A percentile compares a stretch with the other conserved stretches of the same genome.
These are phyloP conservation scores for Oceanites oceanicus DNA, from an alignment of 2,113 vertebrate species.

Conservation along the genomic window DNA sequence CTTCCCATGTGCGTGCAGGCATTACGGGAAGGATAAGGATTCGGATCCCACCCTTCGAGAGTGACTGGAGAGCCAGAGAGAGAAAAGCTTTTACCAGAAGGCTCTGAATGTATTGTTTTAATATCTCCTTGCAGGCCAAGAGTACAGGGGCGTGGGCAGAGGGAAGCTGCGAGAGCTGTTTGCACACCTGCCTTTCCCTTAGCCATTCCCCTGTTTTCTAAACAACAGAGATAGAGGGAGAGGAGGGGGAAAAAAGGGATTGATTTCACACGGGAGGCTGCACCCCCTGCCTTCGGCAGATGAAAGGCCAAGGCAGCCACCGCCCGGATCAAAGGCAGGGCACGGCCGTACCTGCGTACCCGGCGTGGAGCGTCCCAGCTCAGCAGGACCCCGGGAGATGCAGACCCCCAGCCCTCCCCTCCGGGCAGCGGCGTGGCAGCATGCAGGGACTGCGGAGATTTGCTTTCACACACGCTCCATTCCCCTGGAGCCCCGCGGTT, in stretches of 20 bases:
- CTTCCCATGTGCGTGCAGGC: fast-evolving
- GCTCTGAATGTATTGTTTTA: neutral
- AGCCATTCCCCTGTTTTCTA: neutral
- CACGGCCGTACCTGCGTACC: fast-evolving
- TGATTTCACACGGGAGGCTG: neutral
- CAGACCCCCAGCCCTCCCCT: neutral
- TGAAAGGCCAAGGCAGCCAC: neutral
- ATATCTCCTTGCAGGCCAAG: neutral
- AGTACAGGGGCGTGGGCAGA: neutral
- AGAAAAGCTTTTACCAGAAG: neutral
- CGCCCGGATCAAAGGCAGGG: neutral
- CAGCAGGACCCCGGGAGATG: neutral
- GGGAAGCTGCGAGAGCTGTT: neutral
- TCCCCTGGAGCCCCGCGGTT: neutral
- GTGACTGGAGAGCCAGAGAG: neutral
- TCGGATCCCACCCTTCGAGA: neutral
- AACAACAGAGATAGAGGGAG: neutral
- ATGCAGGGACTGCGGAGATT: neutral
- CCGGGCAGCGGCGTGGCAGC: fast-evolving
- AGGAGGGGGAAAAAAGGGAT: neutral
- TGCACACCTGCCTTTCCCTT: slow-evolving; percentile 24
- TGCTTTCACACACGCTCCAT: fast-evolving
- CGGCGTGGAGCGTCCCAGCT: fast-evolving
- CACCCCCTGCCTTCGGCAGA: neutral
- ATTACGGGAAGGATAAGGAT: neutral